A percentile compares a stretch with the other conserved stretches of the same genome.
These are phyloP conservation scores for Plagiodera versicolora DNA, from an alignment of 2,888 invertebrate genomes.

Conservation along the genomic window DNA sequence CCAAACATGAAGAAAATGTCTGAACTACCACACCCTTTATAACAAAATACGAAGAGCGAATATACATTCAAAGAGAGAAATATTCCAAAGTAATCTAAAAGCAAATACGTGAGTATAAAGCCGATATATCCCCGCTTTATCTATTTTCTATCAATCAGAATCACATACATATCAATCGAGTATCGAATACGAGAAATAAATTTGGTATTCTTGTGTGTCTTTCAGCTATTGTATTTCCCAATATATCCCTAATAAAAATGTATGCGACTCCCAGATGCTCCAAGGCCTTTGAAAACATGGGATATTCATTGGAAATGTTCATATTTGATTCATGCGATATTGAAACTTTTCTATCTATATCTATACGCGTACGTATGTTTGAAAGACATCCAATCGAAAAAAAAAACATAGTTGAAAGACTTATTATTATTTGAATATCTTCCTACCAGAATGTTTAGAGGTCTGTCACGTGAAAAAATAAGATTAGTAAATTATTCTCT, in stretches of 20 bases:
- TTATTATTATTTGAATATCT: too few species aligned
- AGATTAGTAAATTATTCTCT: too few species aligned
- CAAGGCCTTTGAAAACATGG: constrained; percentile 36
- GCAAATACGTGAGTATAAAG: constrained; percentile 28
- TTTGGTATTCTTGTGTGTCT: constrained; percentile 26
- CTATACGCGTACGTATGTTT: too few species aligned
- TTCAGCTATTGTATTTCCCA: constrained; percentile 38
- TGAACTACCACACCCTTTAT: too few species aligned
- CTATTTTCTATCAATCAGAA: constrained; percentile 46
- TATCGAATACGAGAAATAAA: constrained; percentile 36
- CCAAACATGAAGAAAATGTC: too few species aligned
- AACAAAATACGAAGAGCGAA: too few species aligned
- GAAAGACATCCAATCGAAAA: too few species aligned
- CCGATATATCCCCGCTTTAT: constrained; percentile 34
- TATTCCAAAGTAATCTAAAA: constrained; percentile 11
- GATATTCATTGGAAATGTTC: constrained; percentile 40
- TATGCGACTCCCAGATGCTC: constrained; percentile 31
- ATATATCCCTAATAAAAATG: constrained; percentile 39
- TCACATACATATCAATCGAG: constrained; percentile 43
- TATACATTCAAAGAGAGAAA: background rate
- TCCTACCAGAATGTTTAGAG: too few species aligned
- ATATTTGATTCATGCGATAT: constrained; percentile 31
- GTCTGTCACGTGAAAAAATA: too few species aligned
- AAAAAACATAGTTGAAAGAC: too few species aligned
- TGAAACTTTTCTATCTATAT: constrained; percentile 14